These are phyloP conservation scores for Acanthopleura granulata DNA, from an alignment of 2,888 invertebrate genomes.

Conservation along the genomic window DNA sequence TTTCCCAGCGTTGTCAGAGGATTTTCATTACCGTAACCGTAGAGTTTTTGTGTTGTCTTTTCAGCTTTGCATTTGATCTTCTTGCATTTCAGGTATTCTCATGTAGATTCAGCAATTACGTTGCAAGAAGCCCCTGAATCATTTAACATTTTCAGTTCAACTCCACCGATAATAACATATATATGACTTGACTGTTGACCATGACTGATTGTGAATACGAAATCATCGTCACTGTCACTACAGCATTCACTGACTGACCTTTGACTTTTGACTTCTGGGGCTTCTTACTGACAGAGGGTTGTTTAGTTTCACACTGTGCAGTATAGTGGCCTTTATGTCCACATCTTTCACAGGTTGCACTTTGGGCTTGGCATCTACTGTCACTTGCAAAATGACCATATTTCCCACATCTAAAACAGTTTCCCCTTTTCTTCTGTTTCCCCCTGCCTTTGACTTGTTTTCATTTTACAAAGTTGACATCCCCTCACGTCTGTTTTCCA, in stretches of 20 bases:
- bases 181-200: background rate
- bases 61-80: constrained; percentile 3
- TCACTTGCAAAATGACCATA: constrained; percentile 3
- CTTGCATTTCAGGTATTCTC: constrained; percentile 2
- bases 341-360: constrained; percentile 12
- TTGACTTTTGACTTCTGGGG: background rate
- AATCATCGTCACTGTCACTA: constrained; percentile 19
- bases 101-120: constrained; percentile 1
- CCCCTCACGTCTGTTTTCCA: constrained; percentile 4
- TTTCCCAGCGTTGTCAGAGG: background rate
- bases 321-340: constrained; percentile 8
- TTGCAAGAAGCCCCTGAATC: constrained; percentile 18
- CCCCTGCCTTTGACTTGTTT: background rate
- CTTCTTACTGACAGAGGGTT: background rate
- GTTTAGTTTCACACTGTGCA: constrained; percentile 1
- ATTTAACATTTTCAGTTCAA: background rate
- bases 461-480: constrained; percentile 13
- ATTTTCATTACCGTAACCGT: background rate
- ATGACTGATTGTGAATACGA: constrained; percentile 4
- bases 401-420: constrained; percentile 16
- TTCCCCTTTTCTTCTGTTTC: background rate
- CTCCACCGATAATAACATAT: constrained; percentile 4
- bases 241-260: background rate
- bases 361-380: background rate
- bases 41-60: constrained; percentile 14